Evolutionary conservation across 1,140 invertebrate species (phyloP).

Genomic region (Caenorhabditis tropicalis): DNA sequence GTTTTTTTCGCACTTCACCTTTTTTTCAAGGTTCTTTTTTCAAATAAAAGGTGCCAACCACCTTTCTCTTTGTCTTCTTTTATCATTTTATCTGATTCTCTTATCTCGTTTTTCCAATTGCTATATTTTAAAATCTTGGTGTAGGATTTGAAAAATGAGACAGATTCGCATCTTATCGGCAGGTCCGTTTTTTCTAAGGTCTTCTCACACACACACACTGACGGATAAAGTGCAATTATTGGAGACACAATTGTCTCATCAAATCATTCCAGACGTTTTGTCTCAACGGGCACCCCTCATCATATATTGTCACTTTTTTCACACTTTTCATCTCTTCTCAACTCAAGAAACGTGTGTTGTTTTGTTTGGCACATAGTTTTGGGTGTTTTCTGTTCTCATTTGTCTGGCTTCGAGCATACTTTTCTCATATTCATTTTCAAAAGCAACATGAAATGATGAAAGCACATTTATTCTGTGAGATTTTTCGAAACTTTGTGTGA

Average conservation of each 20-base stretch:
- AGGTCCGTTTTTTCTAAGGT: background rate
- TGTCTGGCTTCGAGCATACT: background rate
- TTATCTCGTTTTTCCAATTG: too few species aligned
- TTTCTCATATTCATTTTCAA: background rate
- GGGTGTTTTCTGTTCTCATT: constrained; percentile 1
- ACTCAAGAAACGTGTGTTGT: background rate
- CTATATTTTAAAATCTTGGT: constrained; percentile 30
- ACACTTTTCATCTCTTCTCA: constrained; percentile 30
- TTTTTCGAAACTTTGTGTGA: constrained; percentile 1
- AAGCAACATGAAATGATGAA: background rate
- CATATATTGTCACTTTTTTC: constrained; percentile 34
- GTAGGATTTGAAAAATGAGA: constrained; percentile 42
- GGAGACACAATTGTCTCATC: constrained; percentile 26
- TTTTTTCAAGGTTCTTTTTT: background rate
- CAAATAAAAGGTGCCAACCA: background rate
- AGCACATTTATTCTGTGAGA: background rate
- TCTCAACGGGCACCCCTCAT: background rate
- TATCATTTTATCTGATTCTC: background rate
- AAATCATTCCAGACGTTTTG: constrained; percentile 34
- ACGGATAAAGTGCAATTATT: constrained; percentile 15
- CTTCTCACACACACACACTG: background rate
- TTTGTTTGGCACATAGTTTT: background rate
- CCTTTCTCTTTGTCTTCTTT: background rate
- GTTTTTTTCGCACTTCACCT: background rate
- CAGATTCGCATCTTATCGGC: background rate